Percentiles rank a stretch among this genome's conserved stretches.
These are phyloP conservation scores for Planiliza haematocheilus DNA, from an alignment of 2,113 vertebrate species.

Conservation along the genomic window DNA sequence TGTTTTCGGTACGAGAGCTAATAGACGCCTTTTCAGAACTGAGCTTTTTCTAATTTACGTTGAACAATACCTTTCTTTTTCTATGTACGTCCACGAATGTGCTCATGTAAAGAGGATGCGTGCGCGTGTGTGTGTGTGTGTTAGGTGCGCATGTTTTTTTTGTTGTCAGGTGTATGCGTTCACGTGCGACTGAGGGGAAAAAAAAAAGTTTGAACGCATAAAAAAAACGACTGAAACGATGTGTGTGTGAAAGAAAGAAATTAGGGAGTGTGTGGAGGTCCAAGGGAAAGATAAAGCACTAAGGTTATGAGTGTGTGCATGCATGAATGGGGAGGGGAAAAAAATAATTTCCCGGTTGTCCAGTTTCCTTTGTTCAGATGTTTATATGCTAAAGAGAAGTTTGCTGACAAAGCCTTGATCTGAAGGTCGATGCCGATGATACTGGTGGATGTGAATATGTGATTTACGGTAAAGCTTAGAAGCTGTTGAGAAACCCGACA, in stretches of 20 bases:
- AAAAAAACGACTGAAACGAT: slow-evolving; percentile 48
- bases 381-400: slow-evolving; percentile 47
- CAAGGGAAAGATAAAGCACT: slow-evolving; percentile 64
- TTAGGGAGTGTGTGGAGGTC: slow-evolving; percentile 11
- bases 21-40: slow-evolving; percentile 71
- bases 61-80: slow-evolving; percentile 72
- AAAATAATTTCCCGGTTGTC: slow-evolving; percentile 19
- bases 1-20: slow-evolving; percentile 84
- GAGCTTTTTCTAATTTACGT: slow-evolving; percentile 78
- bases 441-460: slow-evolving; percentile 25
- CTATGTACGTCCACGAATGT: slow-evolving; percentile 62
- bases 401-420: slow-evolving; percentile 69
- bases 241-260: slow-evolving; percentile 28
- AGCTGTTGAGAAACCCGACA: slow-evolving; percentile 14
- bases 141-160: slow-evolving; percentile 17
- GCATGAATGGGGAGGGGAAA: slow-evolving; percentile 35
- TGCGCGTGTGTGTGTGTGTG: slow-evolving; percentile 26
- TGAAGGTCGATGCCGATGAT: slow-evolving; percentile 50
- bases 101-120: slow-evolving; percentile 57
- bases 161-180: slow-evolving; percentile 31
- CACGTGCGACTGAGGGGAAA: slow-evolving; percentile 1
- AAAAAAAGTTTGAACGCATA: slow-evolving; percentile 40
- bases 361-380: slow-evolving; percentile 58
- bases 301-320: slow-evolving; percentile 59
- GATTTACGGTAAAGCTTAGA: slow-evolving; percentile 32